Percentiles rank a stretch among this genome's conserved stretches.
Evolutionary conservation across 2,888 invertebrate species (phyloP).

Genomic region (Aphodius sticticus): DNA sequence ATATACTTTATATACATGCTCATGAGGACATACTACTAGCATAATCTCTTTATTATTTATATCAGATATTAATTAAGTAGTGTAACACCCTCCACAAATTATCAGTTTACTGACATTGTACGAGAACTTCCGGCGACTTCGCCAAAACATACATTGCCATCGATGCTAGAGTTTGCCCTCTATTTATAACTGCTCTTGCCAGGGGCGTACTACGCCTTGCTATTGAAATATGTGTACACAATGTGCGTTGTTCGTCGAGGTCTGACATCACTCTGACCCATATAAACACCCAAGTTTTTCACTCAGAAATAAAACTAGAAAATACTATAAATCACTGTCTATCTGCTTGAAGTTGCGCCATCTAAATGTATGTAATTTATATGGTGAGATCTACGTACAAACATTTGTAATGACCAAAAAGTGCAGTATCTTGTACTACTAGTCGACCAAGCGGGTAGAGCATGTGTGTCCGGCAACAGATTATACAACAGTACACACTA

Average conservation of each 20-base stretch:
- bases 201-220: neutral
- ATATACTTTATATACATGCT: too few species aligned
- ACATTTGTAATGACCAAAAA: too few species aligned
- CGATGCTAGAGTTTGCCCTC: neutral
- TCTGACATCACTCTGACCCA: neutral
- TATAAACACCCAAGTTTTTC: neutral
- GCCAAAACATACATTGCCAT: neutral
- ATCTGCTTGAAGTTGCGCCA: too few species aligned
- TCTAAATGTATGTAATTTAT: too few species aligned
- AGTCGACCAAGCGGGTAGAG: too few species aligned
- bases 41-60: neutral
- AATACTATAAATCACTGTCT: too few species aligned
- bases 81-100: neutral
- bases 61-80: neutral
- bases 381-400: too few species aligned
- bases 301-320: neutral
- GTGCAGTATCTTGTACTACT: too few species aligned
- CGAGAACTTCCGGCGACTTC: neutral
- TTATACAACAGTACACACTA: too few species aligned
- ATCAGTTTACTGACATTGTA: neutral
- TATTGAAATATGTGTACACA: neutral
- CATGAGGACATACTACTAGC: too few species aligned
- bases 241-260: neutral
- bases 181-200: neutral
- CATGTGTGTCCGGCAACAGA: too few species aligned